Percentiles rank a stretch among this genome's conserved stretches.
Evolutionary conservation across 2,888 invertebrate species (phyloP).

Genomic region (Agrotis ipsilon): DNA sequence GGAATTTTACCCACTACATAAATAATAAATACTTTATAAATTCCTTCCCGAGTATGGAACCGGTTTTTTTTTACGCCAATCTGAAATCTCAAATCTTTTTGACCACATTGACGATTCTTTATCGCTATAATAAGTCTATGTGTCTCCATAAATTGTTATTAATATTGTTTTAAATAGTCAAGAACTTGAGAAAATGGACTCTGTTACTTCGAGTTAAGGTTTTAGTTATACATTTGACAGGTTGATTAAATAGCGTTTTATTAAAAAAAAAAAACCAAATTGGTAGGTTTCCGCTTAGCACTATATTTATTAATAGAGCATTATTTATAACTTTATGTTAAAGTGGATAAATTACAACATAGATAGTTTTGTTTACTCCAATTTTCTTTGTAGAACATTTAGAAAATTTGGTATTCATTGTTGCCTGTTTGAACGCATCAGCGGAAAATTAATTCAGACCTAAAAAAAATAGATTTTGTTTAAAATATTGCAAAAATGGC

Average conservation of each 20-base stretch:
- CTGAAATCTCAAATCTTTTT: slow-evolving; percentile 46
- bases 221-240: slow-evolving; percentile 38
- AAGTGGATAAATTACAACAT: slow-evolving; percentile 34
- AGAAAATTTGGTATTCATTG: background rate
- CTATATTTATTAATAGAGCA: slow-evolving; percentile 48
- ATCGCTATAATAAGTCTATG: slow-evolving; percentile 62
- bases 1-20: slow-evolving; percentile 20
- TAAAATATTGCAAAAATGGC: no score
- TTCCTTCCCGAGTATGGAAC: slow-evolving; percentile 38
- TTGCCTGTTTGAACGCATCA: background rate
- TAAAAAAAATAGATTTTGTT: background rate
- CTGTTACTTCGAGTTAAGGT: slow-evolving; percentile 47
- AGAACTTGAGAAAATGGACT: slow-evolving; percentile 34
- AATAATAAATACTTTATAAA: slow-evolving; percentile 46
- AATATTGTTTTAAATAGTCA: slow-evolving; percentile 53
- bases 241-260: slow-evolving; percentile 59
- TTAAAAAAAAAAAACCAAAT: slow-evolving; percentile 45
- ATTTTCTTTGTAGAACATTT: slow-evolving; percentile 16
- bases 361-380: slow-evolving; percentile 15
- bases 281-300: slow-evolving; percentile 38
- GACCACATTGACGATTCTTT: slow-evolving; percentile 58
- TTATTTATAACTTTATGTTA: slow-evolving; percentile 55
- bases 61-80: slow-evolving; percentile 54
- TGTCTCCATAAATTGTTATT: slow-evolving; percentile 64
- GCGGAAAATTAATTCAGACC: background rate